Percentiles rank a stretch among this genome's conserved stretches.
Conservation (phyloP, 1,140 invertebrate genomes). For the Carposina sasakii region DNA sequence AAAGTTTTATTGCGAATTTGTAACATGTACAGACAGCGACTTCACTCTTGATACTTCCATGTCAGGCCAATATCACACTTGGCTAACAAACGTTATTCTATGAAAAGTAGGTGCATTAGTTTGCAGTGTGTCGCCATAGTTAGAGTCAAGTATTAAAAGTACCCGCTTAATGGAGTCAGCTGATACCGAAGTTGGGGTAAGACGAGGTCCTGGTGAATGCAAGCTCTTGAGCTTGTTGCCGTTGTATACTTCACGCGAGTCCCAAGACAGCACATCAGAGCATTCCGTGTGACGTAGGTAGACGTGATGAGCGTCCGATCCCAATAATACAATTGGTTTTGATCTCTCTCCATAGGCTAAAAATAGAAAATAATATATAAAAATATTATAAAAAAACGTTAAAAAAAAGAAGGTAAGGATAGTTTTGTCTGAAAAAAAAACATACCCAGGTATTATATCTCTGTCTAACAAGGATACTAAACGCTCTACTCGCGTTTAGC, state of each 20-base stretch:
- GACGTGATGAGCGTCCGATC: conserved; percentile 29
- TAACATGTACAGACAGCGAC: too few species aligned
- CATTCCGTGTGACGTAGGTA: conserved; percentile 38
- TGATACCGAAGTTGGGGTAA: conserved; percentile 35
- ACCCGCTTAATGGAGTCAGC: conserved; percentile 25
- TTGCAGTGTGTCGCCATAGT: conserved; percentile 35
- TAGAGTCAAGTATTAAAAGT: conserved; percentile 37
- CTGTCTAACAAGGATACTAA: too few species aligned
- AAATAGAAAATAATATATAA: conserved; percentile 18
- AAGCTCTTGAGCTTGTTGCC: conserved; percentile 27
- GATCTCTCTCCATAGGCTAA: conserved; percentile 37
- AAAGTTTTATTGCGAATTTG: too few species aligned
- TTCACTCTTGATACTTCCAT: background rate
- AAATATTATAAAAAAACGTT: too few species aligned
- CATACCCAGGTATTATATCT: too few species aligned
- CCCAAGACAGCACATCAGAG: conserved; percentile 40
- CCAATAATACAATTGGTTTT: conserved; percentile 33
- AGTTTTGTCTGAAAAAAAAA: too few species aligned
- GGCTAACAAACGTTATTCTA: conserved; percentile 37
- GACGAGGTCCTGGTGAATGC: conserved; percentile 33
- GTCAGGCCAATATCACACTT: background rate
- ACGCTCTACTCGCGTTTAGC: too few species aligned
- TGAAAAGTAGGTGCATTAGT: conserved; percentile 34
- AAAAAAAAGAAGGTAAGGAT: too few species aligned
- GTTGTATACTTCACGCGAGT: conserved; percentile 31